Evolutionary conservation across 2,113 vertebrate genomes (phyloP), one percentile per base, ranked within the genome.

Genomic region (Raja brachyura): DNA sequence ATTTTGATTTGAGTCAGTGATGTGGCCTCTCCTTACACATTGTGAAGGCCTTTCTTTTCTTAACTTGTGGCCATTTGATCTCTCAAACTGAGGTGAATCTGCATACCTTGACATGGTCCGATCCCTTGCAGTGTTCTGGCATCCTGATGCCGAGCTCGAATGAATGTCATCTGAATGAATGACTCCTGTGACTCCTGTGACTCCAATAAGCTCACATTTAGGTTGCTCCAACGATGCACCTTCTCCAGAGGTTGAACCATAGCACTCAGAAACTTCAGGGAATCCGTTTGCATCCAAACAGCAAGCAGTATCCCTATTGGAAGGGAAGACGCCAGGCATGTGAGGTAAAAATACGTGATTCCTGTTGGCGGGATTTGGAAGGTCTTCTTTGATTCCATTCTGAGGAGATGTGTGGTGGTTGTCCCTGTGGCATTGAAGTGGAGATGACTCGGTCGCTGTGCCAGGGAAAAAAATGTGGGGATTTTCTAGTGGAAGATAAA

Each of bases 401-500:
- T 81, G 93, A 94, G 96, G 61, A 16, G 94, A 95, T 39, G 93
- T 93, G 18, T 94, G 95, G 85, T 95, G 95, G 85, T 93, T 95
- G 94, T 95, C 96, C 93, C 96, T 93, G 8, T 97, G 96, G 93
- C 96, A 94, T 28, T 96, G 94, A 93, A 94, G 94, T 39, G 95
- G 83, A 0, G 95, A 94, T 0, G 95, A 94, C 22, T 95, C 95
- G 4, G 96, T 95, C 88, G 95, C 94, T 0, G 96, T 95, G 93
- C 96, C 96, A 93, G 93, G 95, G 93, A 94, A 95, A 94, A 96
- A 96, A 93, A 95, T 90, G 93, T 95, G 97, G 73, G 96, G 96
- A 94, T 97, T 97, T 95, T 96, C 95, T 95, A 97, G 98, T 99
- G 95, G 95, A 77, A 94, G 94, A 63, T n/a, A 96, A 95, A 95